Conservation (phyloP, 2,113 vertebrate genomes). For the Carollia perspicillata region DNA sequence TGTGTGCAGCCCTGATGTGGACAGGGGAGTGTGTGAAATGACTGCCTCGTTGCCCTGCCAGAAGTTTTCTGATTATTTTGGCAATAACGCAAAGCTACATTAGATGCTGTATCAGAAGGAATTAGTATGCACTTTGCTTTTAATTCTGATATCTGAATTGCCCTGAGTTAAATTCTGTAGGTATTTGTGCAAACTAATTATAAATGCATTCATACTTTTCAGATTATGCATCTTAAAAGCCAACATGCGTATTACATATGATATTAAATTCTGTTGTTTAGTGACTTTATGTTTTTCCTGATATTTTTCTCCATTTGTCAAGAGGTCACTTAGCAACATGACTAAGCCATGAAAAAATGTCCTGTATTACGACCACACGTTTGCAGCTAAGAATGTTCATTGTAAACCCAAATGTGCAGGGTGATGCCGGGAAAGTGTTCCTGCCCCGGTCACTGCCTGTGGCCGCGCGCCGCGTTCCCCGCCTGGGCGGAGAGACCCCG, state of each 20-base stretch:
- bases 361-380: background rate
- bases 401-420: rapidly evolving
- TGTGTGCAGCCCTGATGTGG: background rate
- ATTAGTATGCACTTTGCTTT: background rate
- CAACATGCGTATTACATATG: background rate
- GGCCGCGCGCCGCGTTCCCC: background rate
- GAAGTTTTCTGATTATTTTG: background rate
- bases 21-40: background rate
- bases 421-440: background rate
- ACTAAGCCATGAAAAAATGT: background rate
- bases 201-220: background rate
- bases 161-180: background rate
- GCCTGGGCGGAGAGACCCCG: background rate
- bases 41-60: background rate
- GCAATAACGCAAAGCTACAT: background rate
- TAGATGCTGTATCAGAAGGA: background rate
- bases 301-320: background rate
- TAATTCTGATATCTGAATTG: background rate
- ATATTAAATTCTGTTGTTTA: background rate
- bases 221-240: background rate
- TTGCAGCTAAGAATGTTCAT: constrained; percentile 36
- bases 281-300: background rate
- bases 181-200: background rate
- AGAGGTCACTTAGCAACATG: background rate
- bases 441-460: background rate